Conservation (phyloP, 2,888 invertebrate species). For the Oscheius sp. region DNA sequence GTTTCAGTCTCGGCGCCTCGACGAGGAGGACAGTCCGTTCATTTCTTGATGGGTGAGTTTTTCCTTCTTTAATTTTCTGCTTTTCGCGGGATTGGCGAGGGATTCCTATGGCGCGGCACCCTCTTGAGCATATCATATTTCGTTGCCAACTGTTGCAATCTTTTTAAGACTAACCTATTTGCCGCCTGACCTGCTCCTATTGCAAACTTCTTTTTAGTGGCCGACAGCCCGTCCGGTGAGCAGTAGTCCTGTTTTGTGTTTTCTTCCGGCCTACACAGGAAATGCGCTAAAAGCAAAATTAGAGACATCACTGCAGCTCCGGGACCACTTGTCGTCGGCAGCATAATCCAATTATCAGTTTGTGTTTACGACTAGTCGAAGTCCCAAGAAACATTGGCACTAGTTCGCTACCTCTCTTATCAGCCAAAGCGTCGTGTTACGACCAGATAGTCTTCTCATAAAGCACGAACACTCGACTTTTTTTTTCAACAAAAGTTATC, state of each 20-base stretch:
- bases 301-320: not conserved
- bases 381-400: not conserved
- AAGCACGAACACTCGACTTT: too few relatives aligned
- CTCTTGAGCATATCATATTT: conserved; percentile 27
- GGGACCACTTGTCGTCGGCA: conserved; percentile 16
- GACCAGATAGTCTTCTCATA: conserved; percentile 21
- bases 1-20: conserved; percentile 19
- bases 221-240: not conserved
- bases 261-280: conserved; percentile 12
- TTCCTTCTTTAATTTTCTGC: conserved; percentile 19
- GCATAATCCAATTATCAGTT: conserved; percentile 30
- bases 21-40: conserved; percentile 24
- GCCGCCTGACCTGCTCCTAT: conserved; percentile 9
- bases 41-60: conserved; percentile 25
- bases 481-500: too few relatives aligned
- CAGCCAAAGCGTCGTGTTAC: not conserved
- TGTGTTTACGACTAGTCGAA: not conserved
- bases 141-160: conserved; percentile 26
- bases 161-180: conserved; percentile 17
- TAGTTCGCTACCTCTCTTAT: not conserved
- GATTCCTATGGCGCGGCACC: conserved; percentile 22
- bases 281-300: conserved; percentile 21
- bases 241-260: not conserved
- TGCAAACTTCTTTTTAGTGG: not conserved
- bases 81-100: conserved; percentile 21